Evolutionary conservation across 2,797 vertebrate genomes (phyloP), one percentile per base, ranked within the genome.

Genomic region (Neosilurus mollespiculum): DNA sequence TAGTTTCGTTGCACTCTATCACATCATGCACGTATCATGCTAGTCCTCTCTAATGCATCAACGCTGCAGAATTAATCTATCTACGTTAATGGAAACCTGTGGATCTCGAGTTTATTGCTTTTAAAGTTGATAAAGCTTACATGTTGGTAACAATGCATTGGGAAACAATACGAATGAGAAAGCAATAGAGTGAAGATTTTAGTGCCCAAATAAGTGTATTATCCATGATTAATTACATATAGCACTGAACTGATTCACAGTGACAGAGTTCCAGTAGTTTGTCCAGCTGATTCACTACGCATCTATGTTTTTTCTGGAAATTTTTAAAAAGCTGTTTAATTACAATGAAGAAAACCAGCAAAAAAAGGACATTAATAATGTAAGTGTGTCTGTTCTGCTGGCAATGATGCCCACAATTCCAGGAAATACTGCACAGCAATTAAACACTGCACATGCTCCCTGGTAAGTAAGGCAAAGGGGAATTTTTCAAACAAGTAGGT

Each of bases 221-320:
- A 62, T 81, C 61, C 62, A 30, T 30, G 66, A 65, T 75, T 73
- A 67, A 43, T 58, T 58, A 86, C 59, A 75, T 76, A 61, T 58
- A 75, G 58, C 43, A 20, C 58, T 20, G n/a, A n/a, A n/a, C n/a
- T n/a, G n/a, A 43, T 5, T 4, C 16, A 58, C 15, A 73, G 22
- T 18, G 26, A 30, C 54, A 54, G 8, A 58, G 24, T 34, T 58
- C 26, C 2, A 77, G 73, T 59, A 43, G 12, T 37, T 43, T 10
- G 37, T 1, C 9, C 18, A 37, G 73, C 56, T 43, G 30, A 22
- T 76, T 61, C 56, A 61, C 9, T n/a, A 77, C 3, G n/a, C n/a
- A 30, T n/a, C 73, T 61, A 37, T n/a, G 4, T 37, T n/a, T 56
- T 56, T 30, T 9, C 26, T 30, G 12, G n/a, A n/a, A 4, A 16